Conservation (phyloP, 2,888 invertebrate species). For the Gastrophysa polygoni region DNA sequence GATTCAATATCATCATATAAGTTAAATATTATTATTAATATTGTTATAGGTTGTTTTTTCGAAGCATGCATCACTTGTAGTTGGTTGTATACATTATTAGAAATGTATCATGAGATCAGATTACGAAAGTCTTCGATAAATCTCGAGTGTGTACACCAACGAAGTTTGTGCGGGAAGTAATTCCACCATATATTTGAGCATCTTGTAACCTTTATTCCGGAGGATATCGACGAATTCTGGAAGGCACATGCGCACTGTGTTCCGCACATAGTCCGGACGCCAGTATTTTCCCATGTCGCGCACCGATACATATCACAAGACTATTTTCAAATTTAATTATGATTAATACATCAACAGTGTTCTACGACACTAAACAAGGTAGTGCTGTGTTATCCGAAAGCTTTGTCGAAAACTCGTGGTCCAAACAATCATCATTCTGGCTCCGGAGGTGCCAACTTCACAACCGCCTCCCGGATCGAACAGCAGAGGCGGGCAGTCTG, state of each 20-base stretch:
- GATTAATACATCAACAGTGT: conserved; percentile 51
- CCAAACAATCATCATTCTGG: conserved; percentile 54
- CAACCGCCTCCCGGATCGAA: conserved; percentile 45
- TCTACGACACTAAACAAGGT: conserved; percentile 44
- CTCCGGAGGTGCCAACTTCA: conserved; percentile 55
- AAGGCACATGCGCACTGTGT: not conserved
- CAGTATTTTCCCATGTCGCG: conserved; percentile 52
- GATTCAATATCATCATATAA: too few relatives aligned
- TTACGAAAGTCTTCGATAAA: too few relatives aligned
- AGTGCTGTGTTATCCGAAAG: conserved; percentile 37
- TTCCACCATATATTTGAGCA: not conserved
- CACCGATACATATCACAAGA: conserved; percentile 50
- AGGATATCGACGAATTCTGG: not conserved
- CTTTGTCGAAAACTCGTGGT: conserved; percentile 41
- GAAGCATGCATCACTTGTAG: too few relatives aligned
- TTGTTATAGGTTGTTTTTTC: too few relatives aligned
- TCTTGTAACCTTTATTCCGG: not conserved
- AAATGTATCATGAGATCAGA: too few relatives aligned
- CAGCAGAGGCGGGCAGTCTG: conserved; percentile 40
- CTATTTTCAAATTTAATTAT: conserved; percentile 50
- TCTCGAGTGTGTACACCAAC: too few relatives aligned
- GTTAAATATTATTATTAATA: too few relatives aligned
- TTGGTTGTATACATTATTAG: too few relatives aligned
- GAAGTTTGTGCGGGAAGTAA: too few relatives aligned
- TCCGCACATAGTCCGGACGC: conserved; percentile 32